Evolutionary conservation across 2,113 vertebrate genomes (phyloP).

Genomic region (Psilopsiagon aurifrons): DNA sequence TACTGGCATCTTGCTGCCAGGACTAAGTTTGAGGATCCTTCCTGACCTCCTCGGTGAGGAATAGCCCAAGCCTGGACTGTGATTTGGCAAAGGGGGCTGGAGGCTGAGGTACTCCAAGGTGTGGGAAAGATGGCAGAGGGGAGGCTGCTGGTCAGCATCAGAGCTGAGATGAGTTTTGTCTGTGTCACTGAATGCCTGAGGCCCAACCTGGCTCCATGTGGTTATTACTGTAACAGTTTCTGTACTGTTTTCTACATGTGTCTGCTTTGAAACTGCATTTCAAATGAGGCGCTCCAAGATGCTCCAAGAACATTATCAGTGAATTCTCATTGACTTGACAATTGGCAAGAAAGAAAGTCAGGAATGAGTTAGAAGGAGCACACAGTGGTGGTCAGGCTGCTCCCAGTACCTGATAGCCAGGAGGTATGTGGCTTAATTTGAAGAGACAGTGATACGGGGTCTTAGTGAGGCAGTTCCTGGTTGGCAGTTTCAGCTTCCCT

Average conservation of each 20-base stretch:
- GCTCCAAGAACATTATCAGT: not conserved
- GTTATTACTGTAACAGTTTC: not conserved
- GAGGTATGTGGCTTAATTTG: not conserved
- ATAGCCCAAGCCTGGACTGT: not conserved
- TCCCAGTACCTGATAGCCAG: not conserved
- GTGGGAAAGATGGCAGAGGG: not conserved
- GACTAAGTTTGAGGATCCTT: not conserved
- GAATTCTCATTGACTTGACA: not conserved
- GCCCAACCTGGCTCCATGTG: not conserved
- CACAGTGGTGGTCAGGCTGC: not conserved
- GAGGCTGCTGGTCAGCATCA: not conserved
- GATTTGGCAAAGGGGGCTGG: not conserved
- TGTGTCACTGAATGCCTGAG: not conserved
- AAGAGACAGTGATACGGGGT: not conserved
- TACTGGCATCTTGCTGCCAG: not conserved
- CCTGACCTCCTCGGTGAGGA: not conserved
- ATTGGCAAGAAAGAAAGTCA: not conserved
- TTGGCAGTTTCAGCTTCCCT: not conserved
- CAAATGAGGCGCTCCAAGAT: not conserved
- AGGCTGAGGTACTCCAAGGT: not conserved
- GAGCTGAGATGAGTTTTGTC: not conserved
- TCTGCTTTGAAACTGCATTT: not conserved
- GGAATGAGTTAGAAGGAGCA: not conserved
- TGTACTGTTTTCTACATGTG: not conserved
- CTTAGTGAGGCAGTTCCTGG: not conserved